These are phyloP conservation scores for Tricholauxania praeusta DNA, from an alignment of 2,888 invertebrate genomes.

Conservation along the genomic window DNA sequence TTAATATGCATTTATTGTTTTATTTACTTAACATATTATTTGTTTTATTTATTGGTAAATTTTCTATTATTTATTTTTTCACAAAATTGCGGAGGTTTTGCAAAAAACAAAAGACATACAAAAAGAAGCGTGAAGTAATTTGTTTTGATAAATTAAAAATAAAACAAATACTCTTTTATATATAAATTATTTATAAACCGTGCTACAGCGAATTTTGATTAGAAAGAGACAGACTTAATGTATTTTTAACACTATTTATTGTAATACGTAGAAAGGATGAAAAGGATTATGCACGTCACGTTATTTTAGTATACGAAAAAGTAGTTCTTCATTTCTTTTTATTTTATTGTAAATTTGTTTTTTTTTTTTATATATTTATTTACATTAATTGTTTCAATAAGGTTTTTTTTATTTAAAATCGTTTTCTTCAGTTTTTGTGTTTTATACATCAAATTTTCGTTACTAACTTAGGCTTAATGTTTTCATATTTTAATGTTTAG, in stretches of 20 bases:
- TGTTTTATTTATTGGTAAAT: constrained; percentile 22
- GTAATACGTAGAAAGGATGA: too few relatives aligned
- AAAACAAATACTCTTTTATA: too few relatives aligned
- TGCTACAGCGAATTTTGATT: too few relatives aligned
- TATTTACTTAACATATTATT: constrained; percentile 9
- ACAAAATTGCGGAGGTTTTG: constrained; percentile 27
- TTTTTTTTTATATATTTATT: constrained; percentile 27
- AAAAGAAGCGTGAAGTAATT: too few relatives aligned
- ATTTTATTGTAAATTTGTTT: constrained; percentile 26
- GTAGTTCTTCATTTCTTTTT: neutral
- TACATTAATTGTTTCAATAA: constrained; percentile 26
- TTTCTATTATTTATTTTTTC: constrained; percentile 36
- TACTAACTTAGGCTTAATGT: neutral
- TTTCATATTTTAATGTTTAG: constrained; percentile 7
- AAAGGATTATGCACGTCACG: too few relatives aligned
- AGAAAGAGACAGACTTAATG: too few relatives aligned
- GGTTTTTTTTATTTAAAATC: constrained; percentile 23
- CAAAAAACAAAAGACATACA: too few relatives aligned
- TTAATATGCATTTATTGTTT: constrained; percentile 21
- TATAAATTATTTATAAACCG: too few relatives aligned
- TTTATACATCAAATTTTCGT: constrained; percentile 19
- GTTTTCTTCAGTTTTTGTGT: constrained; percentile 30
- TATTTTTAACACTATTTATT: too few relatives aligned
- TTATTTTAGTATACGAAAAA: too few relatives aligned
- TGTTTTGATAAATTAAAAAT: too few relatives aligned